A percentile compares a stretch with the other conserved stretches of the same genome.
These are phyloP conservation scores for Orthonyx spaldingii DNA, from an alignment of 2,113 vertebrate species.

Conservation along the genomic window DNA sequence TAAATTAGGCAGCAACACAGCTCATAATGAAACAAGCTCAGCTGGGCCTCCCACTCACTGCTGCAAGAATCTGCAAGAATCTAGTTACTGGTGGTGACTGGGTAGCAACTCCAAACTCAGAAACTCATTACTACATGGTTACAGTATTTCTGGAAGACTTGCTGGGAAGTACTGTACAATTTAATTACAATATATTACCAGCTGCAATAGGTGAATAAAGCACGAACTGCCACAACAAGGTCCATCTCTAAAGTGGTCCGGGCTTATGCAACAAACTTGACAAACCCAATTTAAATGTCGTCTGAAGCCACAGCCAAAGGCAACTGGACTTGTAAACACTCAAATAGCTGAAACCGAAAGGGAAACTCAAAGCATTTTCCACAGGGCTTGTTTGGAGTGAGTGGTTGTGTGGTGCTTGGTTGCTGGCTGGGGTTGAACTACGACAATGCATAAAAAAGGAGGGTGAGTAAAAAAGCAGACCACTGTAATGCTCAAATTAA, in stretches of 20 bases:
- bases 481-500: background rate
- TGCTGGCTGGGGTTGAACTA: background rate
- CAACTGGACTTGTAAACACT: background rate
- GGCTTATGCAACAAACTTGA: background rate
- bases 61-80: rapidly evolving
- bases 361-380: constrained; percentile 14
- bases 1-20: background rate
- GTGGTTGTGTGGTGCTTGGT: rapidly evolving
- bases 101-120: background rate
- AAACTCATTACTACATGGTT: background rate
- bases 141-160: background rate
- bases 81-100: background rate
- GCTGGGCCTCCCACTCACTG: background rate
- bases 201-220: background rate
- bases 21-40: background rate
- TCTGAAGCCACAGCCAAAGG: background rate
- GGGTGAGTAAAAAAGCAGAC: background rate
- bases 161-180: background rate
- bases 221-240: background rate
- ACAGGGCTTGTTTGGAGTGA: background rate
- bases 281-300: background rate
- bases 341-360: background rate
- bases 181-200: background rate
- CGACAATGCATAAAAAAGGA: background rate
- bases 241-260: background rate